Conservation (phyloP, 2,113 vertebrate genomes). For the Rhea americana region DNA sequence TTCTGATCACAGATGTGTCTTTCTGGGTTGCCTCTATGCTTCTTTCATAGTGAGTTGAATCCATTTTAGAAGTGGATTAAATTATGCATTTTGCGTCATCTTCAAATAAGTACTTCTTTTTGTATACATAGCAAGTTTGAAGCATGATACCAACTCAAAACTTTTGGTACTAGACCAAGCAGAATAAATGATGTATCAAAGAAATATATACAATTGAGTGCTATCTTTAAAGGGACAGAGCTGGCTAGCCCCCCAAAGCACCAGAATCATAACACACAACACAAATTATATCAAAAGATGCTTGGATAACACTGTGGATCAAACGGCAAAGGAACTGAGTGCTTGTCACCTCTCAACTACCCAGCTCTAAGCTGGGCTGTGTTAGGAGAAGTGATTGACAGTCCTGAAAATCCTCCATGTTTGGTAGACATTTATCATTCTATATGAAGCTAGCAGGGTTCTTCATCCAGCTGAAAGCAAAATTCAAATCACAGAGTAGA, state of each 20-base stretch:
- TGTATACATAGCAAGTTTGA: not conserved
- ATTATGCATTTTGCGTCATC: fast-evolving
- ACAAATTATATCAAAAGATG: not conserved
- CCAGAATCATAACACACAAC: not conserved
- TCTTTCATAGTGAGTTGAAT: not conserved
- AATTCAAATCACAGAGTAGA: not conserved
- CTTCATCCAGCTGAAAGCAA: not conserved
- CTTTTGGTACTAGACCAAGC: not conserved
- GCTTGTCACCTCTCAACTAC: not conserved
- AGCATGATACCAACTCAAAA: not conserved
- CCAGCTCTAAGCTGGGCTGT: not conserved
- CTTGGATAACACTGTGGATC: not conserved
- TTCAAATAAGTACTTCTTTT: not conserved
- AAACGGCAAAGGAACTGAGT: not conserved
- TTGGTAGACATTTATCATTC: not conserved
- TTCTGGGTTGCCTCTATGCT: not conserved
- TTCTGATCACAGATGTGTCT: not conserved
- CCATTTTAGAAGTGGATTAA: not conserved
- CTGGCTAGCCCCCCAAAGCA: not conserved
- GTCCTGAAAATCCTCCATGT: not conserved
- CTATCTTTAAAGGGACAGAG: not conserved
- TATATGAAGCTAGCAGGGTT: not conserved
- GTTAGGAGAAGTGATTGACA: not conserved
- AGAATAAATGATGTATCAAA: not conserved
- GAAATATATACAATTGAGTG: not conserved